These are phyloP conservation scores for Eriocheir sinensis DNA, from an alignment of 1,140 invertebrate genomes.

Conservation along the genomic window DNA sequence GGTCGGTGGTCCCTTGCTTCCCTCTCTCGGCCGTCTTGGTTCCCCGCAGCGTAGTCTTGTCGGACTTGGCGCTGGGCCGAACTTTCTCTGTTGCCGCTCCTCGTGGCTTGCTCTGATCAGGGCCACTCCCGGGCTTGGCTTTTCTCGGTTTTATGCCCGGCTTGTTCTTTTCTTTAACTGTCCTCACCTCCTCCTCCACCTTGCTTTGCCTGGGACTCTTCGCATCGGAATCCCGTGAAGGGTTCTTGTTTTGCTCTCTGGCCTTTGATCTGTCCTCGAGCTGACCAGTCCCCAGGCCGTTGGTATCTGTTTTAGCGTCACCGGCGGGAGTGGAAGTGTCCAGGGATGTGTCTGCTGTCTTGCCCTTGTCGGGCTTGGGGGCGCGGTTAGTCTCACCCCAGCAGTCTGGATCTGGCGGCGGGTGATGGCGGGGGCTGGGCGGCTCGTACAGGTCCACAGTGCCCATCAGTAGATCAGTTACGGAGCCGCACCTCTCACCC, in stretches of 20 bases:
- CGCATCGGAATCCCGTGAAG: background rate
- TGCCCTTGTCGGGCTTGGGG: constrained; percentile 6
- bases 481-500: constrained; percentile 31
- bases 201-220: background rate
- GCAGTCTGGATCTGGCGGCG: constrained; percentile 51
- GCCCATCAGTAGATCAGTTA: constrained; percentile 18
- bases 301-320: background rate
- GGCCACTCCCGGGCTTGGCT: background rate
- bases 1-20: background rate
- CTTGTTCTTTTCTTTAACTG: background rate
- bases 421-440: constrained; percentile 38
- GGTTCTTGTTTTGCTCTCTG: background rate
- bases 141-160: background rate
- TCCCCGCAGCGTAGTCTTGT: background rate
- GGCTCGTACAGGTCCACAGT: constrained; percentile 1
- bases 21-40: background rate
- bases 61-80: background rate
- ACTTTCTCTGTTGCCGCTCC: background rate
- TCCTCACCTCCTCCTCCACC: background rate
- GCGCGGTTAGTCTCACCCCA: constrained; percentile 42
- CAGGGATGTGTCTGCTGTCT: background rate
- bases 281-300: background rate
- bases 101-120: background rate
- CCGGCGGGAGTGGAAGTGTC: background rate
- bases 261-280: background rate